phyloP scores from a whole-genome alignment of 2,113 vertebrate genomes.

The Parotia lawesii region DNA sequence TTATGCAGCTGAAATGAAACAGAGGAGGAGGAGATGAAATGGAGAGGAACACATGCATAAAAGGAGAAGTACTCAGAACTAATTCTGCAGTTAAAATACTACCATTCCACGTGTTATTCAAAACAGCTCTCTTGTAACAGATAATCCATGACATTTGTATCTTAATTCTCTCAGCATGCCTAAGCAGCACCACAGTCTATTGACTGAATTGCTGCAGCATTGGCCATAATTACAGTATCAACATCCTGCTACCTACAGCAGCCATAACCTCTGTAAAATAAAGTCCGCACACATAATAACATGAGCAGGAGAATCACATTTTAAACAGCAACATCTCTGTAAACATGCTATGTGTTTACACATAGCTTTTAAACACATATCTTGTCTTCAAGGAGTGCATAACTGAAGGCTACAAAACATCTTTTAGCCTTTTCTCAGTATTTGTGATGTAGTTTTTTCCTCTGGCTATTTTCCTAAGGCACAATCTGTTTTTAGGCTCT shows the following conservation, averaged over 20 bases:
- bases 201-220: not conserved
- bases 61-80: not conserved
- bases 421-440: not conserved
- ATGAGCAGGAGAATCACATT: not conserved
- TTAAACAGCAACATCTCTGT: not conserved
- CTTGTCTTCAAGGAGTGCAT: not conserved
- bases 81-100: not conserved
- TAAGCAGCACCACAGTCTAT: not conserved
- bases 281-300: not conserved
- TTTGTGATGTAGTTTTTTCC: not conserved
- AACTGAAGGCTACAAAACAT: not conserved
- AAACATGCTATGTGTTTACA: not conserved
- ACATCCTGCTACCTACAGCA: not conserved
- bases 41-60: not conserved
- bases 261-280: not conserved
- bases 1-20: not conserved
- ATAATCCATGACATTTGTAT: not conserved
- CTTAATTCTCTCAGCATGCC: not conserved
- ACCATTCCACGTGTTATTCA: not conserved
- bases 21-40: not conserved
- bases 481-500: constrained; percentile 34
- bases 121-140: not conserved
- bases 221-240: not conserved
- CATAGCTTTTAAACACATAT: not conserved
- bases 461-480: constrained; percentile 52